These are phyloP conservation scores for Centroberyx gerrardi DNA, from an alignment of 2,797 vertebrate genomes.

Conservation along the genomic window DNA sequence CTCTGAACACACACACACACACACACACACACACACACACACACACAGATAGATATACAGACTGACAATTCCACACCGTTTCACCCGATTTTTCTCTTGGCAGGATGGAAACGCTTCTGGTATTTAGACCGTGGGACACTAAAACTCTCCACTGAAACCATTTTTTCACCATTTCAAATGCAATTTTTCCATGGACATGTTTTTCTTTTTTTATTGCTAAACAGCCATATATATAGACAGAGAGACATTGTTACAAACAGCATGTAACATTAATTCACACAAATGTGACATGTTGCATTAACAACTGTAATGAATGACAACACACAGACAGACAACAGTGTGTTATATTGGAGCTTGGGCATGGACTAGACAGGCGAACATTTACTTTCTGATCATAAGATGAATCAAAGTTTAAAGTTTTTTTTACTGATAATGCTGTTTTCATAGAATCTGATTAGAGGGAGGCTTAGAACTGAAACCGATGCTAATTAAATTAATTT, in stretches of 20 bases:
- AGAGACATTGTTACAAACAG: background rate
- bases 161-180: no score
- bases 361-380: no score
- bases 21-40: background rate
- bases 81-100: background rate
- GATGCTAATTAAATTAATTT: no score
- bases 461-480: no score
- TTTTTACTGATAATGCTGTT: no score
- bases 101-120: background rate
- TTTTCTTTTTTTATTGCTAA: background rate
- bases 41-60: conserved; percentile 3
- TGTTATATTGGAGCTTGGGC: background rate
- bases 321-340: background rate
- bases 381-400: no score
- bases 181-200: background rate
- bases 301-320: background rate
- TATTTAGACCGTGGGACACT: no score
- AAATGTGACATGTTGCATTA: background rate
- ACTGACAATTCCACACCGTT: background rate
- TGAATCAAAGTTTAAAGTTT: no score
- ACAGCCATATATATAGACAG: background rate
- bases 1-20: conserved; percentile 4
- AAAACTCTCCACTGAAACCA: no score
- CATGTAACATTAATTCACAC: background rate
- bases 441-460: no score